Percentiles rank a stretch among this genome's conserved stretches.
phyloP scores from a whole-genome alignment of 2,113 vertebrate genomes.

The Petroica traversi region DNA sequence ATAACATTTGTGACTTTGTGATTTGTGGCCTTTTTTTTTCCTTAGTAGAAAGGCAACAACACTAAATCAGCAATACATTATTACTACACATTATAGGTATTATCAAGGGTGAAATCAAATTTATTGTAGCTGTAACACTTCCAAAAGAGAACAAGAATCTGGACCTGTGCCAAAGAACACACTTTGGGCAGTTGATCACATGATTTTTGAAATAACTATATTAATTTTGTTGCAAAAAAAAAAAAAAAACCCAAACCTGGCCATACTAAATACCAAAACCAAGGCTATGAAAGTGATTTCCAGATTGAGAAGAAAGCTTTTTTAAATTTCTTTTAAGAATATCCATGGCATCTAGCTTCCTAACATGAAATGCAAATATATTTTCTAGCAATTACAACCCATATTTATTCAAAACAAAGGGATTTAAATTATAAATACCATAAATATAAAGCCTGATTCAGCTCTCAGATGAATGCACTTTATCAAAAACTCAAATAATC shows the following conservation, averaged over 20 bases:
- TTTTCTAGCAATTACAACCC: background rate
- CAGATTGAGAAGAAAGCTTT: background rate
- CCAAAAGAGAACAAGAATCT: slow-evolving; percentile 18
- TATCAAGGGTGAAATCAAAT: slow-evolving; percentile 57
- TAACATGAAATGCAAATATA: background rate
- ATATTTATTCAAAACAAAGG: background rate
- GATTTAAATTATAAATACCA: background rate
- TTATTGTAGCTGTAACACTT: slow-evolving; percentile 38
- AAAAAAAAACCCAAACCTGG: background rate
- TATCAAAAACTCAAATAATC: background rate
- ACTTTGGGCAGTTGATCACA: background rate
- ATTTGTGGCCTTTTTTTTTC: background rate
- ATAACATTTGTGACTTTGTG: background rate
- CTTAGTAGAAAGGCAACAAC: background rate
- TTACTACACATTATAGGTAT: slow-evolving; percentile 29
- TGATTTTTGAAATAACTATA: slow-evolving; percentile 17
- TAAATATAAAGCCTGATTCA: background rate
- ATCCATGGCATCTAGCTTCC: background rate
- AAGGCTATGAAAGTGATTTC: background rate
- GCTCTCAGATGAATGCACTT: background rate
- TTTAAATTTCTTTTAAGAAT: background rate
- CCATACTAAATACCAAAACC: background rate
- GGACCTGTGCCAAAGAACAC: slow-evolving; percentile 22
- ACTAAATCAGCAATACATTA: slow-evolving; percentile 18
- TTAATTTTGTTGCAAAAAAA: slow-evolving; percentile 41